phyloP scores from a whole-genome alignment of 64 coral and sea anemone genomes.

The Actinia equina region DNA sequence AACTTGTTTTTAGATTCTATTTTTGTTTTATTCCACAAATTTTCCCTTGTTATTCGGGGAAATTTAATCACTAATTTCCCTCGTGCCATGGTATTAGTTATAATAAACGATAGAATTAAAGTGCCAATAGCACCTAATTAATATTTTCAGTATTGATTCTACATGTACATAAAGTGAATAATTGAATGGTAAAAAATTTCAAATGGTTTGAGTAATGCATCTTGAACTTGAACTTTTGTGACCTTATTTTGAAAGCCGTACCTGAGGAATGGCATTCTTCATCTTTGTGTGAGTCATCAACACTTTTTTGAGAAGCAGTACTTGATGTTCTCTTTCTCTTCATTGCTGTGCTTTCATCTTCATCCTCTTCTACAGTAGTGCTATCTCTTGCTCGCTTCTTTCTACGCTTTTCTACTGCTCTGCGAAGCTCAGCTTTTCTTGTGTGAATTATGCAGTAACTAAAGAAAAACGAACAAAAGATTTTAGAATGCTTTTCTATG shows the following conservation, averaged over 20 bases:
- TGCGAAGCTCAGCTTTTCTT: slow-evolving; percentile 83
- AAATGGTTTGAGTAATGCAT: no score
- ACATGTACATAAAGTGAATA: no score
- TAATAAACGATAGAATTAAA: no score
- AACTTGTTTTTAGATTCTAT: no score
- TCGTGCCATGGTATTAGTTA: no score
- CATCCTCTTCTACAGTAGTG: slow-evolving; percentile 54
- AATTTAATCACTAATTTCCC: no score
- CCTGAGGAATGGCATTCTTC: slow-evolving; percentile 73
- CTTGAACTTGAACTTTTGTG: no score
- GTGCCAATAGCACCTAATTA: no score
- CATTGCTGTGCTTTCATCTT: slow-evolving; percentile 48
- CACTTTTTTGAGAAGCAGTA: slow-evolving; percentile 69
- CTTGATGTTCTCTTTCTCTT: slow-evolving; percentile 81
- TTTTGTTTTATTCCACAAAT: no score
- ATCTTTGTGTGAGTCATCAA: slow-evolving; percentile 50
- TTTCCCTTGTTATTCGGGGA: no score
- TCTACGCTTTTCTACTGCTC: slow-evolving; percentile 81
- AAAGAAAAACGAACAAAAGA: not conserved
- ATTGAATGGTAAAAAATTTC: no score
- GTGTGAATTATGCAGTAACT: slow-evolving; percentile 98
- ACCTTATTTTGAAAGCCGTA: not conserved
- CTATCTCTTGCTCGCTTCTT: slow-evolving; percentile 62
- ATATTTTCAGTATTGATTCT: no score
- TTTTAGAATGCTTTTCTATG: not conserved